Evolutionary conservation across 2,888 invertebrate genomes (phyloP).

Genomic region (Cheilosia urbana): DNA sequence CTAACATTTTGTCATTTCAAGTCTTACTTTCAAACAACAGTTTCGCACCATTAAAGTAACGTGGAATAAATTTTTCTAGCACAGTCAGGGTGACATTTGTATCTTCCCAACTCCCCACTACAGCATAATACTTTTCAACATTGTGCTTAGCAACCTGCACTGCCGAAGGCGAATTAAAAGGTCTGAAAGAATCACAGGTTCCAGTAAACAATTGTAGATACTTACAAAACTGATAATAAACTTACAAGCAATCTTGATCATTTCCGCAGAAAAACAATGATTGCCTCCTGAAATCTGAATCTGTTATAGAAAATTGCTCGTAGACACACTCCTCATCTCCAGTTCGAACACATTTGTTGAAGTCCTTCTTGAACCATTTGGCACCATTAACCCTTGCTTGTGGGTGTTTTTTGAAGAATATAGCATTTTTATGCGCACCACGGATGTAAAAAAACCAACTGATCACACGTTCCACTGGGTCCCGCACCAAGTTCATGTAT

Average conservation of each 20-base stretch:
- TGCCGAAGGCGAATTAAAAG: constrained; percentile 92
- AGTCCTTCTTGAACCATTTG: constrained; percentile 86
- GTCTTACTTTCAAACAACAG: constrained; percentile 90
- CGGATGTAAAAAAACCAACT: constrained; percentile 95
- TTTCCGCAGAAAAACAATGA: constrained; percentile 96
- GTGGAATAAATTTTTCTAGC: constrained; percentile 92
- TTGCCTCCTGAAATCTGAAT: constrained; percentile 92
- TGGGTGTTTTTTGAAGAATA: constrained; percentile 92
- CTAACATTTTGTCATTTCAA: not conserved
- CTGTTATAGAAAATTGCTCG: constrained; percentile 85
- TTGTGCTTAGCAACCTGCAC: constrained; percentile 92
- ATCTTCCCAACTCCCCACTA: constrained; percentile 94
- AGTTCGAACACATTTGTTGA: constrained; percentile 92
- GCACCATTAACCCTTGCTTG: constrained; percentile 84
- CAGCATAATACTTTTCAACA: constrained; percentile 93
- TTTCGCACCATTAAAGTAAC: constrained; percentile 91
- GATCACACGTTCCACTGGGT: constrained; percentile 94
- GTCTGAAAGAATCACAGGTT: constrained; percentile 85
- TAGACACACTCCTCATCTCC: constrained; percentile 93
- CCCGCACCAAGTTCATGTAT: constrained; percentile 93
- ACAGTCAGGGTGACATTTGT: constrained; percentile 93
- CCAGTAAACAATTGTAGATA: not conserved
- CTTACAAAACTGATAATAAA: not conserved
- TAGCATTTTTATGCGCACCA: constrained; percentile 82
- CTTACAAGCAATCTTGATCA: constrained; percentile 91